Conservation (phyloP, 2,113 vertebrate genomes). For the Bufo gargarizans region DNA sequence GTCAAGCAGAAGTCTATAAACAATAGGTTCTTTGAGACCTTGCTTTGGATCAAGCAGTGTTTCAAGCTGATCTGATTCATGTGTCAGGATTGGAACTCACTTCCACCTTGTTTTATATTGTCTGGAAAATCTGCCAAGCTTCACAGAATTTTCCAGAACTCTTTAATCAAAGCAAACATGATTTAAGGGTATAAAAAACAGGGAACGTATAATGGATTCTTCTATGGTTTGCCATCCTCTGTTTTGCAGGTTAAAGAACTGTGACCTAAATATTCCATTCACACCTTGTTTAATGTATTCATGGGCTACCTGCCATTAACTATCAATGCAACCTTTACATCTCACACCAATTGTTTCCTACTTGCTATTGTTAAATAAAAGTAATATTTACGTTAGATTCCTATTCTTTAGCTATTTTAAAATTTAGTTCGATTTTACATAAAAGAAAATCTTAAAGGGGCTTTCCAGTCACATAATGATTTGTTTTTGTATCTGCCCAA, state of each 20-base stretch:
- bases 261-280: not conserved
- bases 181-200: conserved; percentile 32
- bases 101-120: conserved; percentile 45
- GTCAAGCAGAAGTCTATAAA: conserved; percentile 28
- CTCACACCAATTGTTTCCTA: not conserved
- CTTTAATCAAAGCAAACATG: conserved; percentile 43
- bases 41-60: conserved; percentile 41
- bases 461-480: not conserved
- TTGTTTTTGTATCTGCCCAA: too few species aligned
- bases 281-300: not conserved
- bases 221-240: not conserved
- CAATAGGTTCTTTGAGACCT: conserved; percentile 40
- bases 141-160: conserved; percentile 40
- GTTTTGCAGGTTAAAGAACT: not conserved
- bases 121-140: conserved; percentile 47
- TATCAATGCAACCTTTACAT: not conserved
- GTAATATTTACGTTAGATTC: not conserved
- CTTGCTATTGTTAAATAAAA: not conserved
- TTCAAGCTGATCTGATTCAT: conserved; percentile 41
- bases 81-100: conserved; percentile 32
- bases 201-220: not conserved
- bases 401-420: not conserved
- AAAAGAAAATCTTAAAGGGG: not conserved
- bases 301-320: not conserved
- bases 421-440: not conserved